Base-by-base conservation (phyloP, 2,113 vertebrate species). In the Albula glossodonta region DNA sequence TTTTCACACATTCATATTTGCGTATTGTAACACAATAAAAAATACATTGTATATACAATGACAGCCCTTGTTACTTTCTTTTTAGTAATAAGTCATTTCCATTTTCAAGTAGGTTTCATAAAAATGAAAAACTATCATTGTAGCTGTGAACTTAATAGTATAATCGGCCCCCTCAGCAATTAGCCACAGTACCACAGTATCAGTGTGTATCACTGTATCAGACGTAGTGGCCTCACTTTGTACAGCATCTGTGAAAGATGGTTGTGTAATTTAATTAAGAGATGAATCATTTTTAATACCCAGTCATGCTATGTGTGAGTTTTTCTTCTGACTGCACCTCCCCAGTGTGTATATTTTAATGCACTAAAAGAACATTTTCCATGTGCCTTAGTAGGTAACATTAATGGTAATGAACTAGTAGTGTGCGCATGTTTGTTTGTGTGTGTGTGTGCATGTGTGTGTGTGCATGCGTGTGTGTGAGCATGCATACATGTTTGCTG, bases 181-280 rank as follows among this genome's bases (percentile, higher is more conserved):
- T 51, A 77, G 11, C 50, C 83, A 51, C 25, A 52, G 52, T 78
- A 31, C 83, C 41, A 17, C 51, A 56, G 31, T 84, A 41, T 77
- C 19, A 51, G 83, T 17, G 70, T 88, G 70, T 41, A 41, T 41
- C 31, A 41, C 31, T 41, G 31, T 41, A 41, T 41, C 88, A 86
- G 77, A 82, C 83, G 70, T 86, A 78, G 83, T 84, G 83, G 83
- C 87, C 85, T 88, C 57, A 70, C 52, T 85, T 90, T 88, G 60
- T 87, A 86, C 49, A 81, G 53, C 50, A 52, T 25, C 41, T 25
- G 17, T 48, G 78, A 15, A 84, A 80, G 82, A 89, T 66, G 83
- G 80, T 70, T 80, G 63, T 83, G 86, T 90, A 89, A 91, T 90
- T 89, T 70, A 87, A 88, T 91, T 89, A 89, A 82, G 66, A 79